These are phyloP conservation scores for Gonioctena quinquepunctata DNA, from an alignment of 1,140 invertebrate genomes.

Conservation along the genomic window DNA sequence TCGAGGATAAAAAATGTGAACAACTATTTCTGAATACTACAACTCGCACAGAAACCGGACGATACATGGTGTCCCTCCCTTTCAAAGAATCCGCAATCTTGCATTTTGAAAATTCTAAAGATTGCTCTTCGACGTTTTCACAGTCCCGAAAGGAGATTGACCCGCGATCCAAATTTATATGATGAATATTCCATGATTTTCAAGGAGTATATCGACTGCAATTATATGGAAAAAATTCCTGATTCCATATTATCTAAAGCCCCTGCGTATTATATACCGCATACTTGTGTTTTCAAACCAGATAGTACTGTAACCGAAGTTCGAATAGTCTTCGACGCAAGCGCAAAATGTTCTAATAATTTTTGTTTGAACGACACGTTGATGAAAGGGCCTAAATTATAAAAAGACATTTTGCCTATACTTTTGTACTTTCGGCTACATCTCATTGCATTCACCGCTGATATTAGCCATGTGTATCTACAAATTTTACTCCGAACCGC, in stretches of 20 bases:
- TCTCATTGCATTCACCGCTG: slow-evolving; percentile 47
- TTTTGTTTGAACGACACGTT: slow-evolving; percentile 44
- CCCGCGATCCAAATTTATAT: neutral
- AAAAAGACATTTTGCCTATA: slow-evolving; percentile 44
- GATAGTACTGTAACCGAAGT: slow-evolving; percentile 44
- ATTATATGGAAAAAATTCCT: slow-evolving; percentile 35
- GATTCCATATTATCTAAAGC: neutral
- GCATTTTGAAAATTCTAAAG: no score
- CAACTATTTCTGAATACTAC: no score
- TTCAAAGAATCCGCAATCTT: no score
- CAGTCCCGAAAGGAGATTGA: no score
- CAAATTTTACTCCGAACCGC: slow-evolving; percentile 42
- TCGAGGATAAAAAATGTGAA: no score
- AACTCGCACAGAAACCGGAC: no score
- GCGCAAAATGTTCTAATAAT: slow-evolving; percentile 24
- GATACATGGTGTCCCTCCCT: no score
- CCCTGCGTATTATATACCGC: slow-evolving; percentile 51
- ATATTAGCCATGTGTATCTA: slow-evolving; percentile 55
- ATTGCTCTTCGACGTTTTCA: no score
- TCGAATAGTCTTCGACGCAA: slow-evolving; percentile 52
- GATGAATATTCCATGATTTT: slow-evolving; percentile 37
- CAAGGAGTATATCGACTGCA: slow-evolving; percentile 35
- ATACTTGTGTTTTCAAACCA: slow-evolving; percentile 53
- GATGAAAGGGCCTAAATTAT: slow-evolving; percentile 41
- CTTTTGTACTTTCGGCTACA: slow-evolving; percentile 46